Evolutionary conservation across 2,113 vertebrate species (phyloP).

Genomic region (Poicephalus gulielmi): DNA sequence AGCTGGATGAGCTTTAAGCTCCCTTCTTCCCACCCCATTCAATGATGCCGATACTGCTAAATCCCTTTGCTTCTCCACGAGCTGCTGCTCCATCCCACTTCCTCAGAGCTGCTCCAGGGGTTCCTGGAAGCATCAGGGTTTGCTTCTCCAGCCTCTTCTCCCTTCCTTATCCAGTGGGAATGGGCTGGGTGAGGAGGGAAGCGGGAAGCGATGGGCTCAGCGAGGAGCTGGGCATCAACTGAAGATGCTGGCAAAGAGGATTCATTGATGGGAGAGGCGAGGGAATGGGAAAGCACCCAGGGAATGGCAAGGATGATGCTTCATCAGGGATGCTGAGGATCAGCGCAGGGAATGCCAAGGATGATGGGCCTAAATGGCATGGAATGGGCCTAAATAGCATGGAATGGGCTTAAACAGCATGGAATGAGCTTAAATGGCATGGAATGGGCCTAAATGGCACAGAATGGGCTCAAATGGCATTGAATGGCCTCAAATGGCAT

Average conservation of each 20-base stretch:
- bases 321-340: too few species aligned
- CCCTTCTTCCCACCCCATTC: background rate
- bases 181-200: background rate
- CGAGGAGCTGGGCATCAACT: background rate
- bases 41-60: background rate
- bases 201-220: background rate
- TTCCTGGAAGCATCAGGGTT: background rate
- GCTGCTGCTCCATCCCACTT: too few species aligned
- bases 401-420: too few species aligned
- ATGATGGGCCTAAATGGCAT: too few species aligned
- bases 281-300: too few species aligned
- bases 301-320: background rate
- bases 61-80: background rate
- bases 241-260: background rate
- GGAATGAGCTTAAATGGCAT: too few species aligned
- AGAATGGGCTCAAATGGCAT: too few species aligned
- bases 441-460: too few species aligned
- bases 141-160: background rate
- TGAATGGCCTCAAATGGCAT: too few species aligned
- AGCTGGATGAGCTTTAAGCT: background rate
- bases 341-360: too few species aligned
- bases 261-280: background rate
- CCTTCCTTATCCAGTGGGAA: background rate
- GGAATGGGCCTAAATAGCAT: too few species aligned
- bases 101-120: background rate